Percentiles rank a stretch among this genome's conserved stretches.
These are phyloP conservation scores for Myzus persicae DNA, from an alignment of 1,140 invertebrate species.

Conservation along the genomic window DNA sequence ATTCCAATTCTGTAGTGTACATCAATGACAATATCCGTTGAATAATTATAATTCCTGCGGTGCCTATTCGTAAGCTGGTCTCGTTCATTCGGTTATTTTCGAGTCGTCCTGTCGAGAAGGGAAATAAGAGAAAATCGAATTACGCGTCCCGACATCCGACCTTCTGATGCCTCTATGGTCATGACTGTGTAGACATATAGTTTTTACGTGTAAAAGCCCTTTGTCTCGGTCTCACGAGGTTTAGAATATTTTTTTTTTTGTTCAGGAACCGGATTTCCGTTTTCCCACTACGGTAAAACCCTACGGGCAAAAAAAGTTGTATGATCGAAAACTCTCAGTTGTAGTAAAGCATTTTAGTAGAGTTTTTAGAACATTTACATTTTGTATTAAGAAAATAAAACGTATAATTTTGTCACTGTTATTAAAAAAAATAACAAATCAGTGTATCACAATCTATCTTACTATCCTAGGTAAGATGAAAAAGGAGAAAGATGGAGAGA, in stretches of 20 bases:
- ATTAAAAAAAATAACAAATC: background rate
- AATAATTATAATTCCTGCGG: slow-evolving; percentile 31
- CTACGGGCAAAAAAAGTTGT: background rate
- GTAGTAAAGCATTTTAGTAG: background rate
- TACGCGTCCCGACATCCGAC: background rate
- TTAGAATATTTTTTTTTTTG: slow-evolving; percentile 3
- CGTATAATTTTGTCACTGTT: background rate
- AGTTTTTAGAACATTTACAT: background rate
- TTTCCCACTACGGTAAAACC: background rate
- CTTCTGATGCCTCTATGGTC: background rate
- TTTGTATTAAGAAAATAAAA: background rate
- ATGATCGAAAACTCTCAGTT: background rate
- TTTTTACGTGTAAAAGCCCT: background rate
- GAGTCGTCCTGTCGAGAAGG: background rate
- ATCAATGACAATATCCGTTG: background rate
- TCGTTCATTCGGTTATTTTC: slow-evolving; percentile 36
- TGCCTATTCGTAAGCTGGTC: background rate
- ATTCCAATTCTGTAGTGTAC: background rate
- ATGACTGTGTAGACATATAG: background rate
- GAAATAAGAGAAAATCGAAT: slow-evolving; percentile 43
- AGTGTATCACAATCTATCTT: background rate
- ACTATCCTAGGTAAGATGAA: no score
- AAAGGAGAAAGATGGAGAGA: no score
- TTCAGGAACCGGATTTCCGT: background rate
- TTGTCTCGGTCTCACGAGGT: background rate